A percentile compares a stretch with the other conserved stretches of the same genome.
Conservation (phyloP, 2,113 vertebrate species). For the Platysternon megacephalum region DNA sequence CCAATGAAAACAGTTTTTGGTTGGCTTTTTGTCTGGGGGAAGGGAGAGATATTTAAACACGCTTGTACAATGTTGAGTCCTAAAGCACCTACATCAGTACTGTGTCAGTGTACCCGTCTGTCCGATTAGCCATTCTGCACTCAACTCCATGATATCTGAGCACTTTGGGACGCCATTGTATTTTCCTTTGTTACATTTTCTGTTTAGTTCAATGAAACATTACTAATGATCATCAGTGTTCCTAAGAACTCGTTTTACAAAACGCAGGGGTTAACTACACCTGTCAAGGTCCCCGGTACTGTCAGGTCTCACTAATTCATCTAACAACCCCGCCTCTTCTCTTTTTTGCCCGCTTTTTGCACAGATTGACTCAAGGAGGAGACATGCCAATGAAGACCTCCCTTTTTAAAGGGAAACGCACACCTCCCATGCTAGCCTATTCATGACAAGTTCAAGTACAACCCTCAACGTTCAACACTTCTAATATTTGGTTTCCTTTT, state of each 20-base stretch:
- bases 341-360: neutral
- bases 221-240: neutral
- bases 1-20: neutral
- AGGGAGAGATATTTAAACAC: neutral
- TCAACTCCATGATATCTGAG: neutral
- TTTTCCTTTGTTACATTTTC: neutral
- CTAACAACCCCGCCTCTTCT: neutral
- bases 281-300: neutral
- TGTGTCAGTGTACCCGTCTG: neutral
- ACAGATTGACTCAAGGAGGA: neutral
- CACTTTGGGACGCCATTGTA: neutral
- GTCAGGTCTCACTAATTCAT: neutral
- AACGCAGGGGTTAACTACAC: neutral
- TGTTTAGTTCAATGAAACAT: neutral
- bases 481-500: neutral
- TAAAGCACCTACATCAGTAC: neutral
- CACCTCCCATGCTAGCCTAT: neutral
- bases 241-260: neutral
- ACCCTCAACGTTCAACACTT: neutral
- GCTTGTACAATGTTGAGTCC: neutral
- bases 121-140: neutral
- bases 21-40: neutral
- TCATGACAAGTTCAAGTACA: neutral
- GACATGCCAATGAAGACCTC: neutral
- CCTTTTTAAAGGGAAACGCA: neutral